These are phyloP conservation scores for Athene noctua DNA, from an alignment of 2,113 vertebrate genomes.

Conservation along the genomic window DNA sequence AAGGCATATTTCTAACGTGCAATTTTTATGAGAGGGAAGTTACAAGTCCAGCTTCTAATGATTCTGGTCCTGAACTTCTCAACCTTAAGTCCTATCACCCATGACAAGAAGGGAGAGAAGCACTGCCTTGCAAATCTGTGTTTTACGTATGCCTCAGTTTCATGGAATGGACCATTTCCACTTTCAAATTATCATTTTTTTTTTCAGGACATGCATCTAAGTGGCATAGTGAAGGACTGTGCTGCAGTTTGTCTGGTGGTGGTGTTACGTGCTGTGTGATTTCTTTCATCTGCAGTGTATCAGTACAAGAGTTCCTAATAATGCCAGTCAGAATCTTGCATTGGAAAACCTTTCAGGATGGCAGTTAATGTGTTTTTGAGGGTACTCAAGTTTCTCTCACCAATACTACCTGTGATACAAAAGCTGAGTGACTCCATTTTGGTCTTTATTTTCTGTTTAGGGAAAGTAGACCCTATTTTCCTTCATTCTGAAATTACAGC, in stretches of 20 bases:
- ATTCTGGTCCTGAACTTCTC: not conserved
- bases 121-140: not conserved
- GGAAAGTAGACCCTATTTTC: not conserved
- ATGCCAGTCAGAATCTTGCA: not conserved
- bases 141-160: not conserved
- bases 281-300: not conserved
- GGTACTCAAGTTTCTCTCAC: not conserved
- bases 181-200: not conserved
- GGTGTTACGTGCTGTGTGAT: not conserved
- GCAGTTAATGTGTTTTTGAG: not conserved
- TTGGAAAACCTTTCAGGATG: not conserved
- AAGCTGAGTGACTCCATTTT: not conserved
- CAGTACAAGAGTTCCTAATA: not conserved
- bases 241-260: not conserved
- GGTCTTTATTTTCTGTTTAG: not conserved
- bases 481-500: not conserved
- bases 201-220: not conserved
- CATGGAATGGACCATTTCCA: not conserved
- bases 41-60: not conserved
- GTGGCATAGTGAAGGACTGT: not conserved
- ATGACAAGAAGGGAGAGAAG: not conserved
- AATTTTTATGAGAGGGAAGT: not conserved
- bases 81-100: not conserved
- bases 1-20: not conserved
- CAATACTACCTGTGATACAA: not conserved